These are phyloP conservation scores for Plectrocnemia conspersa DNA, from an alignment of 1,140 invertebrate genomes.

Conservation along the genomic window DNA sequence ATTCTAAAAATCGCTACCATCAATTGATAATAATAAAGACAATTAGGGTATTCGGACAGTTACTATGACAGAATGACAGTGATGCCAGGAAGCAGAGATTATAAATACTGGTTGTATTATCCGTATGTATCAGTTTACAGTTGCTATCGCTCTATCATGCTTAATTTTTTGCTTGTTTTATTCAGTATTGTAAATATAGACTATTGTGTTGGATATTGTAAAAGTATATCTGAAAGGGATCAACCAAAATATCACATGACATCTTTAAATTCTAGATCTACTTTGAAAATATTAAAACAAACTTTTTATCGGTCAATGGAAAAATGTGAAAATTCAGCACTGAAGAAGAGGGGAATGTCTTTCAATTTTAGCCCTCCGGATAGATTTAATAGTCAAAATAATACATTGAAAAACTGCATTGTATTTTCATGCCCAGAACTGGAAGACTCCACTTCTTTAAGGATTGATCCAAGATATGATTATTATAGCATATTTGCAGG, in stretches of 20 bases:
- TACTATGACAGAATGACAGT: too few relatives aligned
- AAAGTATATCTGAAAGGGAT: background rate
- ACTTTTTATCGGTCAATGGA: constrained; percentile 42
- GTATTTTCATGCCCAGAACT: constrained; percentile 58
- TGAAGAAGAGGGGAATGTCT: constrained; percentile 56
- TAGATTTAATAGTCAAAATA: constrained; percentile 32
- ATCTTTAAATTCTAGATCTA: constrained; percentile 24
- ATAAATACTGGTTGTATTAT: too few relatives aligned
- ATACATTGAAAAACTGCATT: constrained; percentile 47
- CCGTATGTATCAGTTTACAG: too few relatives aligned
- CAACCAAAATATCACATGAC: constrained; percentile 23
- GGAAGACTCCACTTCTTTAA: constrained; percentile 48
- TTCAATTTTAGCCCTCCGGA: constrained; percentile 56
- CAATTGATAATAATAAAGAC: too few relatives aligned
- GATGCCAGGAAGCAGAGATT: too few relatives aligned
- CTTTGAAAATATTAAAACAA: constrained; percentile 6
- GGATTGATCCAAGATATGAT: constrained; percentile 52
- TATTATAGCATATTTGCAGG: constrained; percentile 57
- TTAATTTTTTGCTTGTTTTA: too few relatives aligned
- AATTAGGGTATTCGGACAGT: too few relatives aligned
- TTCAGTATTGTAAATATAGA: too few relatives aligned
- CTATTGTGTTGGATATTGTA: too few relatives aligned
- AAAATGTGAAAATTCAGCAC: constrained; percentile 54
- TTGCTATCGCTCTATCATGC: too few relatives aligned
- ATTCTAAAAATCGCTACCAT: too few relatives aligned